Percentiles rank a stretch among this genome's conserved stretches.
Evolutionary conservation across 2,797 vertebrate genomes (phyloP).

Genomic region (Anas flavirostris): DNA sequence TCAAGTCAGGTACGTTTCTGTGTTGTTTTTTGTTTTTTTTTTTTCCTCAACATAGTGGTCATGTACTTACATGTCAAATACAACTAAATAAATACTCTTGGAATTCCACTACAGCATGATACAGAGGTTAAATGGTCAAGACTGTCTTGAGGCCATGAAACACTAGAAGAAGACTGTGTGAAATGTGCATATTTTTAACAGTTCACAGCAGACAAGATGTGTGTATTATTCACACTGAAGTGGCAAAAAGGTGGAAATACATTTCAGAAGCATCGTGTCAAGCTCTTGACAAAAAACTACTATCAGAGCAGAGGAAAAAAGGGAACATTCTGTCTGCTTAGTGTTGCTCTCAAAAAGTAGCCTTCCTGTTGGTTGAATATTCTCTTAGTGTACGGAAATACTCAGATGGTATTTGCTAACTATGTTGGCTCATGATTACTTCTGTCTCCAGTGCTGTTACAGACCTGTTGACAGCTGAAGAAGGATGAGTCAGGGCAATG

Average conservation of each 20-base stretch:
- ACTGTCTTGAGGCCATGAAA: slow-evolving; percentile 31
- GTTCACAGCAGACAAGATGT: slow-evolving; percentile 22
- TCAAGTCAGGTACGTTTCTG: not conserved
- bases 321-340: not conserved
- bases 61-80: not conserved
- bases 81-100: not conserved
- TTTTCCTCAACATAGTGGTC: not conserved
- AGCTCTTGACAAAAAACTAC: not conserved
- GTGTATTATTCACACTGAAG: not conserved
- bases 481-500: not conserved
- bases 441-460: not conserved
- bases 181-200: not conserved
- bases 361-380: not conserved
- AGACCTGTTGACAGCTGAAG: not conserved
- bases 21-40: not conserved
- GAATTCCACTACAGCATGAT: slow-evolving; percentile 1
- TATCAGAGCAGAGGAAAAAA: not conserved
- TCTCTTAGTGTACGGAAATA: not conserved
- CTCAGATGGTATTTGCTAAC: not conserved
- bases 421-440: not conserved
- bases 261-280: not conserved
- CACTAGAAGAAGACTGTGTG: not conserved
- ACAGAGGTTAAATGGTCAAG: slow-evolving; percentile 48
- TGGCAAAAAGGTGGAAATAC: not conserved
- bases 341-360: not conserved